A percentile compares a stretch with the other conserved stretches of the same genome.
Conservation (phyloP, 2,797 vertebrate species). For the Anguilla obscura region DNA sequence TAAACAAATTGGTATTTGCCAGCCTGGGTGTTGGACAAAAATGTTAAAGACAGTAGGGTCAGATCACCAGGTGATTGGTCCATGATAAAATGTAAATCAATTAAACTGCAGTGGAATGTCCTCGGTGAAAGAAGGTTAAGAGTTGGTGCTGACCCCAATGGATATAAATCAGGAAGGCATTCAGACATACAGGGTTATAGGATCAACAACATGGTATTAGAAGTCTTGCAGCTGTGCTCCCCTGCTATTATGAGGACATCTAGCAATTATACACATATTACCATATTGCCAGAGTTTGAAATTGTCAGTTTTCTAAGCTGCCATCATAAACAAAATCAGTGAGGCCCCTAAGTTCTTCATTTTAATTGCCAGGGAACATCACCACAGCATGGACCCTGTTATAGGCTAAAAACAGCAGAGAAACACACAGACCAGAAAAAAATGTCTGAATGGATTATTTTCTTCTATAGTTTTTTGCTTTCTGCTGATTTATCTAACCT, state of each 20-base stretch:
- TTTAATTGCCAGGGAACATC: neutral
- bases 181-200: neutral
- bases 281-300: neutral
- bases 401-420: neutral
- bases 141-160: neutral
- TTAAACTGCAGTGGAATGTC: neutral
- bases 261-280: conserved; percentile 3
- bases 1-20: neutral
- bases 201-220: neutral
- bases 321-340: neutral
- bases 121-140: neutral
- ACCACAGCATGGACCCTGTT: neutral
- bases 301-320: neutral
- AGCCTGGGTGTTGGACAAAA: neutral
- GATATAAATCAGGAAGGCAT: neutral
- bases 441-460: neutral
- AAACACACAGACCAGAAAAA: neutral
- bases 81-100: neutral
- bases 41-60: neutral
- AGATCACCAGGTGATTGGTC: neutral
- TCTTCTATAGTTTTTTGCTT: no score
- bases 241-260: neutral
- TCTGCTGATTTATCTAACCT: no score
- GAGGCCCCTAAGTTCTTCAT: neutral
- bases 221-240: neutral